Evolutionary conservation across 2,113 vertebrate genomes (phyloP).

Genomic region (Pedetes capensis): DNA sequence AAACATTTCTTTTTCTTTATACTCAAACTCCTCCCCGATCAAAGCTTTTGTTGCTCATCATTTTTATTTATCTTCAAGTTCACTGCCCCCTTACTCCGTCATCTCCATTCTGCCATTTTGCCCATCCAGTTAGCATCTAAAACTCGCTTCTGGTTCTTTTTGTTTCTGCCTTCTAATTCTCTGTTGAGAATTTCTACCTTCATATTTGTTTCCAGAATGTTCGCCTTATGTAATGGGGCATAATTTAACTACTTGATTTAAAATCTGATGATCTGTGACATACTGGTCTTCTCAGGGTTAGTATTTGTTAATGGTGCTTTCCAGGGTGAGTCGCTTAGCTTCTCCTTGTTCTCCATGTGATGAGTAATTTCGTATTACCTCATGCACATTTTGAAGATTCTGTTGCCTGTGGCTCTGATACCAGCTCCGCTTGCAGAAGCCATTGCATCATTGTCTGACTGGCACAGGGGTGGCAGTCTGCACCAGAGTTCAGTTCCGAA

Average conservation of each 20-base stretch:
- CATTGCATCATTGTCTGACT: no score
- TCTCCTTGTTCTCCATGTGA: background rate
- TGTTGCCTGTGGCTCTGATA: background rate
- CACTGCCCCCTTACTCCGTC: background rate
- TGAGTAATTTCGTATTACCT: background rate
- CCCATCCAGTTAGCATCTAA: background rate
- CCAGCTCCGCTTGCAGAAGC: background rate
- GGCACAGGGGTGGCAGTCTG: rapidly evolving
- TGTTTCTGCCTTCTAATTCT: background rate
- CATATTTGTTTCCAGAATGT: background rate
- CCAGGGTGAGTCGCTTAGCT: background rate
- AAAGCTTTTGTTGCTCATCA: background rate
- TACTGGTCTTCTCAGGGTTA: background rate
- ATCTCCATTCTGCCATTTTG: background rate
- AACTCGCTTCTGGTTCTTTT: background rate
- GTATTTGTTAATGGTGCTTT: background rate
- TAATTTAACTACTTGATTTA: background rate
- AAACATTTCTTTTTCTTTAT: background rate
- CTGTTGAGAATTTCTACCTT: background rate
- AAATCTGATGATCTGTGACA: background rate
- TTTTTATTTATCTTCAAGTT: background rate
- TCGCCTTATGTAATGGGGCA: background rate
- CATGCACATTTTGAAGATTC: background rate
- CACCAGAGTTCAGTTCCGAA: background rate
- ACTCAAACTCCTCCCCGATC: background rate